Evolutionary conservation across 2,797 vertebrate species (phyloP).

Genomic region (Parauchenoglanis punctatus): DNA sequence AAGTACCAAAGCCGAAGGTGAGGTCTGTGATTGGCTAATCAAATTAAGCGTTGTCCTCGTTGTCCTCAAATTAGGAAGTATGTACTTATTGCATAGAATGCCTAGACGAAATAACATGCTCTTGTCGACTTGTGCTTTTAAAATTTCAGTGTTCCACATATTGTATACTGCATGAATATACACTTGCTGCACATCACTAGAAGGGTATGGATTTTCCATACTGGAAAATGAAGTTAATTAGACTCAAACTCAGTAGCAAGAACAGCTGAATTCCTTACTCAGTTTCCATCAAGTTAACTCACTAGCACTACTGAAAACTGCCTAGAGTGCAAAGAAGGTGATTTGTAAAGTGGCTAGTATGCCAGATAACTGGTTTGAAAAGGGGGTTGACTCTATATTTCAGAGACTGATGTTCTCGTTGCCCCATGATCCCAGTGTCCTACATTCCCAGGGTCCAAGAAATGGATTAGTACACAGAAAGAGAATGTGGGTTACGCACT

Average conservation of each 20-base stretch:
- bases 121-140: not conserved
- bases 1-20: not conserved
- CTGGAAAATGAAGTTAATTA: not conserved
- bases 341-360: not conserved
- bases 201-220: not conserved
- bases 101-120: not conserved
- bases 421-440: too few relatives aligned
- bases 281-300: not conserved
- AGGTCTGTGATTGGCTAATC: not conserved
- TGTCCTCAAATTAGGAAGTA: not conserved
- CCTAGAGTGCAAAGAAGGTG: not conserved
- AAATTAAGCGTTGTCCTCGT: not conserved
- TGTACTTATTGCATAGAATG: not conserved
- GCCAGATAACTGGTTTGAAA: not conserved
- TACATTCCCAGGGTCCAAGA: not conserved
- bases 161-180: not conserved
- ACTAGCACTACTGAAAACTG: not conserved
- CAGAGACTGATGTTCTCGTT: not conserved
- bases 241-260: not conserved
- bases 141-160: not conserved
- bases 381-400: not conserved
- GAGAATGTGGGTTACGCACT: constrained; percentile 72
- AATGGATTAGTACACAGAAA: not conserved
- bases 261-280: not conserved
- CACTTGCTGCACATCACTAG: not conserved